Percentiles rank a stretch among this genome's conserved stretches.
Evolutionary conservation across 2,797 vertebrate species (phyloP).

Genomic region (Salarias fasciatus): DNA sequence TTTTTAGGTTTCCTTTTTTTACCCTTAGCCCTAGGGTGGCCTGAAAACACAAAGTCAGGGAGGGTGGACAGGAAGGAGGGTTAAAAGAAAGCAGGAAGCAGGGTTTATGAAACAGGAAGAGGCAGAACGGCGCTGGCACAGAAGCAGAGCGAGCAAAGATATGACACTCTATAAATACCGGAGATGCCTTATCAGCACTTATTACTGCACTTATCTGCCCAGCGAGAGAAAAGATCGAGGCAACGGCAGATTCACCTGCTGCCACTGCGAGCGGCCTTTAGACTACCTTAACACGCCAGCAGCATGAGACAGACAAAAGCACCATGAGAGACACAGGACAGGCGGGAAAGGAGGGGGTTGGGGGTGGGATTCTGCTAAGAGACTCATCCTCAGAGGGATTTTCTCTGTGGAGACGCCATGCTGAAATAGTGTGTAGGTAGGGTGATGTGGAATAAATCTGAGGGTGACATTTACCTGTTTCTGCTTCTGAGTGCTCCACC

Average conservation of each 20-base stretch:
- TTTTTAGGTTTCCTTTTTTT: slow-evolving; percentile 98
- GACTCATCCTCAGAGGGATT: slow-evolving; percentile 11
- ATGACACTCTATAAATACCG: slow-evolving; percentile 83
- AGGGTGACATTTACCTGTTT: slow-evolving; percentile 84
- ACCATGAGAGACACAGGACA: slow-evolving; percentile 19
- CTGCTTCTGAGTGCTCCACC: slow-evolving; percentile 91
- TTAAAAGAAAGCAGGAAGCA: slow-evolving; percentile 72
- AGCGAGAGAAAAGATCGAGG: slow-evolving; percentile 73
- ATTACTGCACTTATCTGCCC: slow-evolving; percentile 72
- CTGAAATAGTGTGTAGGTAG: neutral
- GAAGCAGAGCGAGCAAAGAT: slow-evolving; percentile 71
- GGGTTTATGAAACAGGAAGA: slow-evolving; percentile 66
- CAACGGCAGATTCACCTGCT: slow-evolving; percentile 59
- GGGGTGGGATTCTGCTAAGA: slow-evolving; percentile 20
- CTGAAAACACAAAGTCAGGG: slow-evolving; percentile 91
- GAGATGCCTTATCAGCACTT: slow-evolving; percentile 81
- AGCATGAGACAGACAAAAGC: slow-evolving; percentile 40
- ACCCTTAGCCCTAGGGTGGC: slow-evolving; percentile 94
- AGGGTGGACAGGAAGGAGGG: slow-evolving; percentile 68
- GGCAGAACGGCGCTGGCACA: slow-evolving; percentile 62
- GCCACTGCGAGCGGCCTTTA: slow-evolving; percentile 75
- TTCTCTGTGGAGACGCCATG: slow-evolving; percentile 9
- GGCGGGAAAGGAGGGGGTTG: slow-evolving; percentile 19
- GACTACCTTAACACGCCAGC: slow-evolving; percentile 61
- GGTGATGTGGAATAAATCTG: neutral